Conservation (phyloP, 2,113 vertebrate genomes). For the Sapayoa aenigma region DNA sequence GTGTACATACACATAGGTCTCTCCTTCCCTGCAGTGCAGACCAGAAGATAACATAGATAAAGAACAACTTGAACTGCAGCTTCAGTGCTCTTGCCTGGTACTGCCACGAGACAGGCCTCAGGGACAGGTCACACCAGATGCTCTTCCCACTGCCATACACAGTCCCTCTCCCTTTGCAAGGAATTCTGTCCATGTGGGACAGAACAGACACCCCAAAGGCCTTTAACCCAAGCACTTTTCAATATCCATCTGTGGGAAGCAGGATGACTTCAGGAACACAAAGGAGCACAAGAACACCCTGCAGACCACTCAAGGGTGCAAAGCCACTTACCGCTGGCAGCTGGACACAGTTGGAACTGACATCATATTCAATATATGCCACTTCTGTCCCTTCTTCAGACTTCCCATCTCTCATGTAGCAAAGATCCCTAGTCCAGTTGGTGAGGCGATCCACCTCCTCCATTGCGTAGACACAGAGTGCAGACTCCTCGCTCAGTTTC, state of each 20-base stretch:
- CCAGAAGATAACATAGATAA: background rate
- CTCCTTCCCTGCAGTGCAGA: background rate
- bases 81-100: background rate
- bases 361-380: slow-evolving; percentile 95
- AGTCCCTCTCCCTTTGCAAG: background rate
- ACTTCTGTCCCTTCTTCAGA: slow-evolving; percentile 79
- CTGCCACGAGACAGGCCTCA: background rate
- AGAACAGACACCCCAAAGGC: background rate
- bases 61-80: background rate
- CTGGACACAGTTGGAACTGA: slow-evolving; percentile 92
- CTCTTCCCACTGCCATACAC: background rate
- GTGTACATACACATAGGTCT: background rate
- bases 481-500: slow-evolving; percentile 83
- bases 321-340: slow-evolving; percentile 85
- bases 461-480: slow-evolving; percentile 88
- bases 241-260: background rate
- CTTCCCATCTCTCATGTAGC: slow-evolving; percentile 90
- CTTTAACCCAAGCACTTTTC: background rate
- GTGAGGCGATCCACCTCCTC: slow-evolving; percentile 86
- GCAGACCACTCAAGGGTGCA: background rate
- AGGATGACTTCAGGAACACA: background rate
- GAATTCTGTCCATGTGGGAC: background rate
- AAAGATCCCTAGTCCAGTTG: slow-evolving; percentile 87
- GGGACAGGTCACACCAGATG: background rate
- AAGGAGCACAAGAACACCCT: accelerated